Conservation (phyloP, 2,888 invertebrate genomes). For the Apantesis nais region DNA sequence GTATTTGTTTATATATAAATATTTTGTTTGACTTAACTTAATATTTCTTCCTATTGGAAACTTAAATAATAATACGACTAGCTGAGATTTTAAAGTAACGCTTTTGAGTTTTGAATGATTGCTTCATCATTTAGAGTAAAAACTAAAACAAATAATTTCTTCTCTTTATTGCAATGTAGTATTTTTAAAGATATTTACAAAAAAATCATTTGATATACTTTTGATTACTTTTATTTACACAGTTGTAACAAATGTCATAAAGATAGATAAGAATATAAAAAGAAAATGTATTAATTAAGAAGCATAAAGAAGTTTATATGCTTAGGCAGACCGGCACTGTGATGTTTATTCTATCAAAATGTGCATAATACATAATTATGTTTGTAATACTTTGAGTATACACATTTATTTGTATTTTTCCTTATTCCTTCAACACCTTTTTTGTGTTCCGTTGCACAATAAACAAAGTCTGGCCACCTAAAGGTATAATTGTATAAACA, state of each 20-base stretch:
- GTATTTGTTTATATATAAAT: slow-evolving; percentile 9
- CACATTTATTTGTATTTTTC: background rate
- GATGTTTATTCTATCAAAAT: too few species aligned
- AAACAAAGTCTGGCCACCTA: slow-evolving; percentile 40
- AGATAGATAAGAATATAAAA: background rate
- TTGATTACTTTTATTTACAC: too few species aligned
- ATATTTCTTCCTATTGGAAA: slow-evolving; percentile 34
- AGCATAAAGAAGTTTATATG: background rate
- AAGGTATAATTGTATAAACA: slow-evolving; percentile 62
- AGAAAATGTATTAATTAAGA: background rate
- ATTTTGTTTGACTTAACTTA: slow-evolving; percentile 40
- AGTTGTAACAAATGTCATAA: too few species aligned
- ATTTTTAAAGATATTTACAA: background rate
- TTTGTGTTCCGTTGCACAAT: slow-evolving; percentile 41
- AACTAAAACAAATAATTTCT: background rate
- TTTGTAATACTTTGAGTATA: too few species aligned
- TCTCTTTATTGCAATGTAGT: background rate
- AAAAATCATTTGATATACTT: background rate
- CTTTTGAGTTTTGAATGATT: background rate
- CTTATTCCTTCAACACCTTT: slow-evolving; percentile 6
- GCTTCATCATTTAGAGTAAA: background rate
- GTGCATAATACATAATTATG: too few species aligned
- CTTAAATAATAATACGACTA: slow-evolving; percentile 29
- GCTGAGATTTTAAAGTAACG: background rate
- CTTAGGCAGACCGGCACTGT: too few species aligned